Percentiles rank a stretch among this genome's conserved stretches.
These are phyloP conservation scores for Apolygus lucorum DNA, from an alignment of 1,140 invertebrate species.

Conservation along the genomic window DNA sequence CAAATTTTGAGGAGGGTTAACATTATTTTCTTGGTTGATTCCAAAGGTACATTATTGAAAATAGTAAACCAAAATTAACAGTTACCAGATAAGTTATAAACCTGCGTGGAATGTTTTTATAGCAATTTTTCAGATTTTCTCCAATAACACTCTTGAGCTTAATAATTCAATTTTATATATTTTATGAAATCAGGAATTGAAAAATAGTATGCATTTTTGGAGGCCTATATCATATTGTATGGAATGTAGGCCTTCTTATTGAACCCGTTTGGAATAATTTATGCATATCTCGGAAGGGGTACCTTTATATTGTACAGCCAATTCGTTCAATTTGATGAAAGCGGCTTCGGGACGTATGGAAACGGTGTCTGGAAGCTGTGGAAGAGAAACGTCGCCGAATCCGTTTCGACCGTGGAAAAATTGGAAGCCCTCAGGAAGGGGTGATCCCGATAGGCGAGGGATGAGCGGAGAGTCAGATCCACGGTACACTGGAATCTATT, in stretches of 20 bases:
- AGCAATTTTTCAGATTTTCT: no score
- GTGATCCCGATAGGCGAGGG: not conserved
- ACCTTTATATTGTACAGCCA: not conserved
- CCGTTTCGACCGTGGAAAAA: constrained; percentile 51
- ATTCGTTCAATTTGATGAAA: not conserved
- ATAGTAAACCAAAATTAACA: no score
- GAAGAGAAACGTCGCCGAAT: constrained; percentile 49
- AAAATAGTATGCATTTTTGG: no score
- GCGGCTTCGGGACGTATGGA: not conserved
- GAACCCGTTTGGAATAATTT: not conserved
- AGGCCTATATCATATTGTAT: no score
- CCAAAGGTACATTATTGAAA: no score
- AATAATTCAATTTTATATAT: no score
- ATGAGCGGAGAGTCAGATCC: constrained; percentile 46
- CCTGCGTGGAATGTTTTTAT: no score
- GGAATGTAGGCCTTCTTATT: not conserved
- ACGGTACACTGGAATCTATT: constrained; percentile 55
- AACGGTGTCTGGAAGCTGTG: constrained; percentile 24
- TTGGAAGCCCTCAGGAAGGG: constrained; percentile 1
- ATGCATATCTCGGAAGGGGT: not conserved
- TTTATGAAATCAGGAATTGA: no score
- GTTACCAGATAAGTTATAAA: no score
- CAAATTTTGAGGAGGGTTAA: no score
- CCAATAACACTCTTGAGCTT: no score
- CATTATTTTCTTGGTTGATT: no score